phyloP scores from a whole-genome alignment of 2,113 vertebrate species.

The Embiotoca jacksoni region DNA sequence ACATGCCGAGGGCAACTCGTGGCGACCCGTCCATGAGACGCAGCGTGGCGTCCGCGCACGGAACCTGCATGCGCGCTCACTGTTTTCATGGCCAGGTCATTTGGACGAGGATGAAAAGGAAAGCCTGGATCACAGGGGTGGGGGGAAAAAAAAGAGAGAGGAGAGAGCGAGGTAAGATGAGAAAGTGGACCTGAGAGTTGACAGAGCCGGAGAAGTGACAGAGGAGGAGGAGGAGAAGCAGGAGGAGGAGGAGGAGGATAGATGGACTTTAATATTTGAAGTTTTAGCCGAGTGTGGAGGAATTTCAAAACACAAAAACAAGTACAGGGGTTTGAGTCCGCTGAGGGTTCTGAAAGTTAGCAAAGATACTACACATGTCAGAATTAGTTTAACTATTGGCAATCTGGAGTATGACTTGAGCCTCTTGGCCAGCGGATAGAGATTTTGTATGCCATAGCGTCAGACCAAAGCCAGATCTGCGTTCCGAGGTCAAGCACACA shows the following conservation, averaged over 20 bases:
- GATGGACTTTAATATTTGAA: not conserved
- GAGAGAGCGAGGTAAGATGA: conserved; percentile 14
- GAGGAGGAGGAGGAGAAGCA: not conserved
- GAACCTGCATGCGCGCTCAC: not conserved
- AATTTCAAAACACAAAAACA: no score
- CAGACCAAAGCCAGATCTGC: no score
- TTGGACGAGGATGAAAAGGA: conserved; percentile 60
- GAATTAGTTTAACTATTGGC: no score
- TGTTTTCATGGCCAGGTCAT: conserved; percentile 49
- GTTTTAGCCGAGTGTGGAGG: no score
- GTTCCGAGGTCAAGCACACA: no score
- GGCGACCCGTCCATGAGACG: not conserved
- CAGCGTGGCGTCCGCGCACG: not conserved
- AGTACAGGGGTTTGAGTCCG: no score
- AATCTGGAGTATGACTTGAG: no score
- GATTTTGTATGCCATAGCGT: no score
- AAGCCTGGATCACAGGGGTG: conserved; percentile 18
- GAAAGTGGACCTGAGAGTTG: conserved; percentile 14
- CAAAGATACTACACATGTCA: no score
- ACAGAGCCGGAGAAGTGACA: conserved; percentile 10
- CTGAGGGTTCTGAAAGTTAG: no score
- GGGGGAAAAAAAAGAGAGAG: not conserved
- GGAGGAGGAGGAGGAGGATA: not conserved
- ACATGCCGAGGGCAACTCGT: no score
- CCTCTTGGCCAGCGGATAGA: no score